A percentile compares a stretch with the other conserved stretches of the same genome.
Evolutionary conservation across 2,888 invertebrate species (phyloP).

Genomic region (Alloplasta piceator): DNA sequence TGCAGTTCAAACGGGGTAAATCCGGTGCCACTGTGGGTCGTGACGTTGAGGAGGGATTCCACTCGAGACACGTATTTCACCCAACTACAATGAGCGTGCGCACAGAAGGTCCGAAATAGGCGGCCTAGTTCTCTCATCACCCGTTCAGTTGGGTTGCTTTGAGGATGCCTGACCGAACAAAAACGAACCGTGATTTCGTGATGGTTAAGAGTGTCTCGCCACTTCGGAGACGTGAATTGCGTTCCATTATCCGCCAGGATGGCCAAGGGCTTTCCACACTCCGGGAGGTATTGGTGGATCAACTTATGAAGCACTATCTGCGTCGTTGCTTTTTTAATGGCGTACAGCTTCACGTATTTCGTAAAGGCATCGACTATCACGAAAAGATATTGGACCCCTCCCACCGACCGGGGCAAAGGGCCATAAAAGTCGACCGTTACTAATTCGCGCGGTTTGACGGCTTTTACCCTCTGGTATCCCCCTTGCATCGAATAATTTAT

Average conservation of each 20-base stretch:
- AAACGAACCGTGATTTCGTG: conserved; percentile 1
- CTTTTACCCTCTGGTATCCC: background rate
- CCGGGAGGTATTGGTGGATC: background rate
- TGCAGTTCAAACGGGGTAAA: conserved; percentile 28
- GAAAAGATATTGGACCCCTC: conserved; percentile 37
- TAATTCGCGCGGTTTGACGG: conserved; percentile 20
- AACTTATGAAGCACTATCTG: background rate
- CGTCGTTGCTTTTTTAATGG: conserved; percentile 5
- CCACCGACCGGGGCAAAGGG: conserved; percentile 28
- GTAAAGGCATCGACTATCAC: conserved; percentile 46
- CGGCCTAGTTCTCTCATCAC: conserved; percentile 36
- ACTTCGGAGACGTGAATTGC: conserved; percentile 29
- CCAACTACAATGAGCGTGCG: conserved; percentile 13
- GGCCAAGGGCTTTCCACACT: conserved; percentile 14
- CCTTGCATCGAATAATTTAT: conserved; percentile 28
- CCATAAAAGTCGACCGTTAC: conserved; percentile 50
- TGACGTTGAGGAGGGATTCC: conserved; percentile 20
- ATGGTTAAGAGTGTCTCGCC: conserved; percentile 13
- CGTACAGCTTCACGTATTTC: conserved; percentile 28
- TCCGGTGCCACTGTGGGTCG: conserved; percentile 31
- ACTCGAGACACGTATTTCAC: conserved; percentile 1
- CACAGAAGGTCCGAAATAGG: conserved; percentile 24
- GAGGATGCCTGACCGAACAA: conserved; percentile 32
- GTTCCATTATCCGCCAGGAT: conserved; percentile 30
- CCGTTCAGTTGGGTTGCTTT: conserved; percentile 45